phyloP scores from a whole-genome alignment of 35 echinoderm and acorn worm species.

The Anneissia japonica region DNA sequence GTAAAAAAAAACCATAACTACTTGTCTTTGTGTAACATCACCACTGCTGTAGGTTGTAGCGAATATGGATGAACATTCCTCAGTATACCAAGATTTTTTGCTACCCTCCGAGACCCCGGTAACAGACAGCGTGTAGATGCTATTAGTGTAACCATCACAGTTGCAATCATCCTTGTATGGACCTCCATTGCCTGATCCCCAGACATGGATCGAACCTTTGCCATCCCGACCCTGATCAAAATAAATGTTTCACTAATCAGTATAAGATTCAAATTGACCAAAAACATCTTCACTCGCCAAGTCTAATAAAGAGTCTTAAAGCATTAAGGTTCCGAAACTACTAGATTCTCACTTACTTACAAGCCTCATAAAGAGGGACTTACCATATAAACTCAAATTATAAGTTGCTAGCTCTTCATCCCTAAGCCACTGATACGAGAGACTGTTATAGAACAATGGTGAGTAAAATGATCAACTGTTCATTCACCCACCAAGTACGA shows the following conservation, averaged over 20 bases:
- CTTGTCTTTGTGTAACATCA: conserved; percentile 52
- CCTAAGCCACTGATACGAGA: too few relatives aligned
- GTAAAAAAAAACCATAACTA: too few relatives aligned
- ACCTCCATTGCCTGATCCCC: conserved; percentile 14
- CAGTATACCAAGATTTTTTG: not conserved
- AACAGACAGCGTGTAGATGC: not conserved
- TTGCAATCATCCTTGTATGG: not conserved
- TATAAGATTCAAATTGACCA: not conserved
- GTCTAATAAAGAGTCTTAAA: not conserved
- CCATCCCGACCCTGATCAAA: not conserved
- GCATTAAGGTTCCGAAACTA: not conserved
- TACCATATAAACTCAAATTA: not conserved
- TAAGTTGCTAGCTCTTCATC: too few relatives aligned
- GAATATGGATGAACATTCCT: conserved; percentile 10
- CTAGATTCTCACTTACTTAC: not conserved
- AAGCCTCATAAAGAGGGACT: not conserved
- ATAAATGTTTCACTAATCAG: not conserved
- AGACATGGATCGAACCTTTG: conserved; percentile 2
- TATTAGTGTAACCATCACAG: conserved; percentile 13
- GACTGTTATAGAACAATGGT: too few relatives aligned
- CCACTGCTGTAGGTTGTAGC: conserved; percentile 49
- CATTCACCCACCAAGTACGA: too few relatives aligned
- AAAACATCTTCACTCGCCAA: too few relatives aligned
- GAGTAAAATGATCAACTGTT: too few relatives aligned
- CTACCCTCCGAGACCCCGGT: conserved; percentile 23